Base-by-base conservation (phyloP, 2,797 vertebrate species). In the Platalea minor region DNA sequence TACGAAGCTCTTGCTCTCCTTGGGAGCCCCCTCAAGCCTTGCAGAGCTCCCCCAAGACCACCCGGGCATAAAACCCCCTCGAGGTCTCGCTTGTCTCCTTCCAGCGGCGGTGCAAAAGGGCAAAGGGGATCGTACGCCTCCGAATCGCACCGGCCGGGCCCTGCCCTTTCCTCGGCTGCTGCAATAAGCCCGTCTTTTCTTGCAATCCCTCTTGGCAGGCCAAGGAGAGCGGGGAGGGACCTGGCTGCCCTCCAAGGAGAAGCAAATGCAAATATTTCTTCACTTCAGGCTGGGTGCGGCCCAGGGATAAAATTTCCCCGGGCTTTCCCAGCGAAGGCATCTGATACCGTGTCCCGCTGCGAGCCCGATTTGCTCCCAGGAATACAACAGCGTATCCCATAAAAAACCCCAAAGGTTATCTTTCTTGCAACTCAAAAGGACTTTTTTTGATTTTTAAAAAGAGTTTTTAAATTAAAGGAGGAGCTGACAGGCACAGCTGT, bases 261-360 rank as follows among this genome's bases (percentile, higher is more conserved):
- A 91, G 84, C 81, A 95, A 96, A 97, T 39, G 91, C 83, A 93
- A 95, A 75, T 92, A 95, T 94, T 96, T 95, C 95, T 95, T 94
- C 91, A 95, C 80, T 95, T 88, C 60, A 37, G 63, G 64, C 86
- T 82, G 94, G 93, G 93, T 85, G 94, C 29, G 77, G 94, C 78
- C 35, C 0, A 0, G 3, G 60, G 81, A 89, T 95, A 88, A 94
- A 91, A 93, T 82, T 92, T 95, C 93, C 80, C 68, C 0, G 10
- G 93, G 93, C 60, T 96, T 96, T 96, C 96, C 95, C 94, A 89
- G 95, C 0, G 0, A 92, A 91, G 84, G 70, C 59, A 89, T 67
- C 41, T 0, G 9, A 79, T 43, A 53, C 37, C 1, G 1, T 7
- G 10, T 37, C 64, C 69, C 1, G 35, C 84, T 63, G 70, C 0